A percentile compares a stretch with the other conserved stretches of the same genome.
Conservation (phyloP, 2,888 invertebrate genomes). For the Epinotia ramella region DNA sequence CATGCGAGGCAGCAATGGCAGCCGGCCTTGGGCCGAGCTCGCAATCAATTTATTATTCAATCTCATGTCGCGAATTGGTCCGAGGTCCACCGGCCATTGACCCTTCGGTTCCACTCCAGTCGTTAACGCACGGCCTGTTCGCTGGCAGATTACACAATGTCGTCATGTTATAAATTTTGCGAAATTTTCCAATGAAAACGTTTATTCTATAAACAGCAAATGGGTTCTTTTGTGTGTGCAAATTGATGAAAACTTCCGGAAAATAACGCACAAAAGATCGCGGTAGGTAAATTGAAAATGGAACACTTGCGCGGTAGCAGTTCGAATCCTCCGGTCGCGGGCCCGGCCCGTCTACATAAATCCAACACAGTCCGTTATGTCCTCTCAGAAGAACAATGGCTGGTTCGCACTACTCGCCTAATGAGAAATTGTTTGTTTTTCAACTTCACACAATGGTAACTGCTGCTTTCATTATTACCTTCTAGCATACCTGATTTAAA, state of each 20-base stretch:
- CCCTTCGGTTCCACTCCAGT: constrained; percentile 69
- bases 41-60: constrained; percentile 85
- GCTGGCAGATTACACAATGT: constrained; percentile 56
- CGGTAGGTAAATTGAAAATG: constrained; percentile 42
- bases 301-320: constrained; percentile 38
- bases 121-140: constrained; percentile 56
- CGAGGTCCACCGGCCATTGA: constrained; percentile 81
- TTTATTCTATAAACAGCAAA: constrained; percentile 31
- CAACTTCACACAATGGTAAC: constrained; percentile 74
- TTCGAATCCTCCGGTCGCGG: constrained; percentile 47
- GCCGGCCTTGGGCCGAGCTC: constrained; percentile 79
- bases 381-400: constrained; percentile 77
- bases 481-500: constrained; percentile 61
- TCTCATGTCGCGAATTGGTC: constrained; percentile 85
- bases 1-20: constrained; percentile 72
- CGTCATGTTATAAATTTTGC: constrained; percentile 32
- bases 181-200: constrained; percentile 17
- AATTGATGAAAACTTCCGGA: constrained; percentile 33
- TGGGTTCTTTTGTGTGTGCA: constrained; percentile 31
- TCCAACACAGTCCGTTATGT: constrained; percentile 81
- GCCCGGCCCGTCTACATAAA: constrained; percentile 70
- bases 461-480: constrained; percentile 73
- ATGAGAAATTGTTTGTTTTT: constrained; percentile 84
- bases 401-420: constrained; percentile 78
- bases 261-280: constrained; percentile 36